Evolutionary conservation across 2,888 invertebrate genomes (phyloP), one percentile per base, ranked within the genome.

Genomic region (Agrotis ipsilon): DNA sequence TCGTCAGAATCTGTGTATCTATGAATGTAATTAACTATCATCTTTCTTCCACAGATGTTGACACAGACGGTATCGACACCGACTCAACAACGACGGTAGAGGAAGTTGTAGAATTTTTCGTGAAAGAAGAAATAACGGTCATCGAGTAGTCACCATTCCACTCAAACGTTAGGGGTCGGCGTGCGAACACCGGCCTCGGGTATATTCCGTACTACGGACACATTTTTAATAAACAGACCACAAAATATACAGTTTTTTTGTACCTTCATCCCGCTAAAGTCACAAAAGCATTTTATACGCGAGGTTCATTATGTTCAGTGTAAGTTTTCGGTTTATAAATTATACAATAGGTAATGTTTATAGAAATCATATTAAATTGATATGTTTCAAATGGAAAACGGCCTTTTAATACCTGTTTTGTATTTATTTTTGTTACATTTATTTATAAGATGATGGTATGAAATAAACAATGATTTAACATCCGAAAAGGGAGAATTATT

Each of bases 51-150:
- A 13, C 95, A 99, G 99, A 98, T 93, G 97, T 98, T 86, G 99
- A 99, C 92, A 99, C 99, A n/a, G 99, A 99, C 94, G 98, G 98
- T 92, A 95, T 99, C 86, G 98, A 98, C 92, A 98, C 98, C 65
- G 98, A 99, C 90, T 97, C 97, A 55, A 59, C 97, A 87, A 98
- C 99, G 93, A 97, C 98, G 88, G 99, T 99, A 92, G 99, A 99
- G 92, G 99, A 99, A 96, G 97, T 98, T 91, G 98, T 99, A 90
- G 99, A 99, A 98, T 99, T 99, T 98, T 98, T 99, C 97, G 97
- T 99, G 92, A 99, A 99, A 97, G 99, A 99, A 97, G 99, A 99
- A 97, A 97, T 97, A 89, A 98, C 97, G 24, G 94, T 97, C 86
- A 96, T 98, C 91, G 98, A 98, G 96, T 98, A 98, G 94, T 95